Conservation (phyloP, 2,888 invertebrate species). For the Griposia aprilina region DNA sequence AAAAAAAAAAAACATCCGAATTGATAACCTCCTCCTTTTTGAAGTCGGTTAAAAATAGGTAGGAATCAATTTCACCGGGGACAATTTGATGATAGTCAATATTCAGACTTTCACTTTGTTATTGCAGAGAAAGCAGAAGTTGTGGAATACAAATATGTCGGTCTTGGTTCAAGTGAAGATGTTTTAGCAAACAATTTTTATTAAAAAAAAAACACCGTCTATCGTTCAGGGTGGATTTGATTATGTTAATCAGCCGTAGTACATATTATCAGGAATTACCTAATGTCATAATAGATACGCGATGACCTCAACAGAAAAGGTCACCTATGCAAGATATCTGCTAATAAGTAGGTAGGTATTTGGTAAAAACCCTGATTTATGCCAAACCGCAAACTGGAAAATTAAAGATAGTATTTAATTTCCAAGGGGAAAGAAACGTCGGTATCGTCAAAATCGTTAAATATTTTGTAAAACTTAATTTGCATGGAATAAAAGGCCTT, state of each 20-base stretch:
- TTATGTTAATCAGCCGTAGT: background rate
- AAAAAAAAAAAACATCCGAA: too few relatives aligned
- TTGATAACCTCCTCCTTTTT: too few relatives aligned
- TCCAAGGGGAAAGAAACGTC: constrained; percentile 5
- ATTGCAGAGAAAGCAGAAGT: constrained; percentile 30
- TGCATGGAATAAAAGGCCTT: too few relatives aligned
- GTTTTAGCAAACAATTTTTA: too few relatives aligned
- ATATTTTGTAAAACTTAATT: too few relatives aligned
- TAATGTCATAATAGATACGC: background rate
- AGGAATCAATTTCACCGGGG: constrained; percentile 12
- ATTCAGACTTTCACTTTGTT: constrained; percentile 36
- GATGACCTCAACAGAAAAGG: background rate
- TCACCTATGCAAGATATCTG: background rate
- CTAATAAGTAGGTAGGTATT: background rate
- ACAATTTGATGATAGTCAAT: constrained; percentile 27
- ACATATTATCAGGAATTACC: background rate
- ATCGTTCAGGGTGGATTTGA: background rate
- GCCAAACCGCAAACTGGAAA: background rate
- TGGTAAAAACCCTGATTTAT: background rate
- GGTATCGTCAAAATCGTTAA: too few relatives aligned
- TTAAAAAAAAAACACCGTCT: too few relatives aligned
- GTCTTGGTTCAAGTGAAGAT: constrained; percentile 8
- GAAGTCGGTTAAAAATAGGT: background rate
- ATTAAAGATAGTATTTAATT: constrained; percentile 6
- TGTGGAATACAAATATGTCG: constrained; percentile 43